phyloP scores from a whole-genome alignment of 2,797 vertebrate genomes.

The Pseudotriccus pelzelni region DNA sequence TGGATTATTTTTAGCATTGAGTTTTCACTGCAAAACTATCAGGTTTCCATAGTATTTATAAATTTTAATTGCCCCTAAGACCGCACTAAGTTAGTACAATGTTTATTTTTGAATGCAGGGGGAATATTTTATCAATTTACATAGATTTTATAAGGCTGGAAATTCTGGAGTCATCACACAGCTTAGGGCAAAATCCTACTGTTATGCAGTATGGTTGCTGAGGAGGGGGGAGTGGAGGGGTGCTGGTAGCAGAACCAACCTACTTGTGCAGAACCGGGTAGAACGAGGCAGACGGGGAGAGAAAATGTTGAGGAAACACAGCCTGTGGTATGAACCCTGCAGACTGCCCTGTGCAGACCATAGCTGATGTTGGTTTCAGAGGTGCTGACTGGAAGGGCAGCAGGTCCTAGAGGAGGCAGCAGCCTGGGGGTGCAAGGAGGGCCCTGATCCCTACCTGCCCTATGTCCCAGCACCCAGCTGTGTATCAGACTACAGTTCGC shows the following conservation, averaged over 20 bases:
- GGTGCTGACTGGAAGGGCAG: neutral
- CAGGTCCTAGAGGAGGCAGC: neutral
- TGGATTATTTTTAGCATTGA: conserved; percentile 25
- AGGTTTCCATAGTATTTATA: neutral
- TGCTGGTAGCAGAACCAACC: neutral
- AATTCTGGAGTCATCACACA: neutral
- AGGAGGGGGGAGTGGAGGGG: neutral
- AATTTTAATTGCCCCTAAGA: conserved; percentile 24
- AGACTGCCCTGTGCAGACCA: fast-evolving
- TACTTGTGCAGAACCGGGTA: neutral
- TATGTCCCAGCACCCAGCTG: neutral
- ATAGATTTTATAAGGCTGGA: neutral
- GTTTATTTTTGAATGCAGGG: neutral
- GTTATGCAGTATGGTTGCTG: neutral
- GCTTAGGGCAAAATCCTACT: conserved; percentile 32
- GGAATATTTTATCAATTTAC: conserved; percentile 28
- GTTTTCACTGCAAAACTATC: conserved; percentile 27
- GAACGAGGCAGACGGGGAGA: neutral
- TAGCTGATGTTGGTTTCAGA: neutral
- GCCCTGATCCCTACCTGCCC: neutral
- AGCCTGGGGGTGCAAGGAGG: neutral
- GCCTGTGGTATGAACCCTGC: fast-evolving
- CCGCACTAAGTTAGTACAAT: neutral
- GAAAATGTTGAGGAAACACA: neutral
- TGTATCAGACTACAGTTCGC: neutral